These are phyloP conservation scores for Haliclona indistincta DNA, from an alignment of 37 sponge, comb jelly and placozoan species.

Conservation along the genomic window DNA sequence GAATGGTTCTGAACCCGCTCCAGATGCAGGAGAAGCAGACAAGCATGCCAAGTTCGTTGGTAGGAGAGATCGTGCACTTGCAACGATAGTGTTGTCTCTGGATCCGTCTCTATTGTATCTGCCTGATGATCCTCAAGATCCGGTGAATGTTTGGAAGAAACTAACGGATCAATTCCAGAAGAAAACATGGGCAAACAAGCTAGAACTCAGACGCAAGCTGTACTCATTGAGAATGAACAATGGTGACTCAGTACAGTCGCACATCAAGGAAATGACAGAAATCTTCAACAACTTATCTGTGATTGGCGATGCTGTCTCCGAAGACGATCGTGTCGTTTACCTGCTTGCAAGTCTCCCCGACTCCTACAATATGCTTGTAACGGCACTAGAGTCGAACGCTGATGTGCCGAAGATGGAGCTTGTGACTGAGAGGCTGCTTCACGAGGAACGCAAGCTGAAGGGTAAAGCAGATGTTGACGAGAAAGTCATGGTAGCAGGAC, in stretches of 20 bases:
- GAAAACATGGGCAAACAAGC: slow-evolving; percentile 49
- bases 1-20: slow-evolving; percentile 12
- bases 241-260: slow-evolving; percentile 26
- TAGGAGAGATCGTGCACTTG: slow-evolving; percentile 35
- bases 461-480: slow-evolving; percentile 5
- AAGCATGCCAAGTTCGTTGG: slow-evolving; percentile 16
- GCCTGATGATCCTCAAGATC: slow-evolving; percentile 37
- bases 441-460: slow-evolving; percentile 23
- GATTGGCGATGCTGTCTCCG: slow-evolving; percentile 16
- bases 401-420: slow-evolving; percentile 46
- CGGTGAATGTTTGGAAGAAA: slow-evolving; percentile 30
- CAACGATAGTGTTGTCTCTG: slow-evolving; percentile 29
- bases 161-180: slow-evolving; percentile 29
- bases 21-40: slow-evolving; percentile 16
- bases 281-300: slow-evolving; percentile 23
- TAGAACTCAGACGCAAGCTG: slow-evolving; percentile 20
- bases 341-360: slow-evolving; percentile 40
- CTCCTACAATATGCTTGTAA: slow-evolving; percentile 43
- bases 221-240: slow-evolving; percentile 21
- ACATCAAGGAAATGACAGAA: slow-evolving; percentile 44
- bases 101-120: slow-evolving; percentile 29
- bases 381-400: slow-evolving; percentile 43
- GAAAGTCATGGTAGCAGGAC: slow-evolving; percentile 2
- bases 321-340: slow-evolving; percentile 40
- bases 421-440: slow-evolving; percentile 36